A percentile compares a stretch with the other conserved stretches of the same genome.
Conservation (phyloP, 1,140 invertebrate species). For the Polypedilum vanderplanki region DNA sequence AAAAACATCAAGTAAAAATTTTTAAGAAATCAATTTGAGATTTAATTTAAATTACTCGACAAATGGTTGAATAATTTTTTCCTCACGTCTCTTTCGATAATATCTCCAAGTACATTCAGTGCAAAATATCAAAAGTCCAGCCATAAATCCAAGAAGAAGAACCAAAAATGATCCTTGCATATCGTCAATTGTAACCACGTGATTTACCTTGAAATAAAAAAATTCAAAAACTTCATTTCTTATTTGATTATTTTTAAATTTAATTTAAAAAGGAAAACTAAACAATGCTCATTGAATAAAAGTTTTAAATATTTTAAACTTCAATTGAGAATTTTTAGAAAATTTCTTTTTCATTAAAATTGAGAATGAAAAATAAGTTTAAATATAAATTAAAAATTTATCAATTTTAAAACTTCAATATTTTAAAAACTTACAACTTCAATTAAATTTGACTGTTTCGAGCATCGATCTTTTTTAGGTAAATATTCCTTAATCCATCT, state of each 20-base stretch:
- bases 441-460: conserved; percentile 50
- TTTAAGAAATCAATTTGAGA: too few species aligned
- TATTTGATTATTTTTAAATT: too few species aligned
- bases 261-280: too few species aligned
- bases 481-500: conserved; percentile 74
- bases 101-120: neutral
- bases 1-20: too few species aligned
- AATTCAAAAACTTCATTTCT: too few species aligned
- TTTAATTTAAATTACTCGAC: conserved; percentile 9
- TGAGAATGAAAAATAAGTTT: too few species aligned
- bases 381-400: too few species aligned
- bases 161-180: conserved; percentile 88
- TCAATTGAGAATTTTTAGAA: too few species aligned
- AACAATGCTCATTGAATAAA: too few species aligned
- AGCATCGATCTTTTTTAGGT: conserved; percentile 73
- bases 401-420: too few species aligned
- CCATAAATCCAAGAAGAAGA: conserved; percentile 59
- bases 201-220: conserved; percentile 49
- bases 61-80: conserved; percentile 25
- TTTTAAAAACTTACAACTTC: conserved; percentile 56
- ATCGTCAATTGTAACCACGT: conserved; percentile 76
- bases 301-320: too few species aligned
- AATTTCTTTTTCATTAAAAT: too few species aligned
- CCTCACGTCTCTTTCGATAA: neutral
- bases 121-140: conserved; percentile 31